phyloP scores from a whole-genome alignment of 2,797 vertebrate species.

The Pampus argenteus region DNA sequence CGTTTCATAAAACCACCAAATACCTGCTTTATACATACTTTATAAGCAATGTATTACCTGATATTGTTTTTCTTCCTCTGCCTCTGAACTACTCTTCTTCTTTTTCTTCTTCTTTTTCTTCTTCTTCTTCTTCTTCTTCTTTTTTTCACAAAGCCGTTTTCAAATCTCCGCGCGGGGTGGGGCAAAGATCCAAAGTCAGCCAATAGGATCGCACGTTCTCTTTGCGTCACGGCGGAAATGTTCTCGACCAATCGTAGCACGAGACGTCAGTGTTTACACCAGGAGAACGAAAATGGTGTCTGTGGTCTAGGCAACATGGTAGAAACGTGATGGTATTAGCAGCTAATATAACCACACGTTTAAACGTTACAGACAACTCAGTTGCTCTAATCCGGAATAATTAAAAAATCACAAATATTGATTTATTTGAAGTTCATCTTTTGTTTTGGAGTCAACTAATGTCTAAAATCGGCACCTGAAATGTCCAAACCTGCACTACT shows the following conservation, averaged over 20 bases:
- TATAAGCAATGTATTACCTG: slow-evolving; percentile 27
- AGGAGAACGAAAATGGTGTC: slow-evolving; percentile 49
- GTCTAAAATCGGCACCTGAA: neutral
- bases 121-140: neutral
- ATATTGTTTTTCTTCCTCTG: neutral
- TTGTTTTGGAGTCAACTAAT: neutral
- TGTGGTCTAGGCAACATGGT: slow-evolving; percentile 27
- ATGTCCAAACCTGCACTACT: slow-evolving; percentile 79
- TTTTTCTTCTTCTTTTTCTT: slow-evolving; percentile 8
- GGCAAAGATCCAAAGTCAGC: neutral
- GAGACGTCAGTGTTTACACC: slow-evolving; percentile 46
- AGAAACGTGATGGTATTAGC: slow-evolving; percentile 9
- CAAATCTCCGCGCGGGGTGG: slow-evolving; percentile 66
- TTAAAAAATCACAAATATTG: accelerated
- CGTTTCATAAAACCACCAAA: neutral
- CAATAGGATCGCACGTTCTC: slow-evolving; percentile 54
- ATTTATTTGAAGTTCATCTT: accelerated
- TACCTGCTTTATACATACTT: accelerated
- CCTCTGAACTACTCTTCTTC: neutral
- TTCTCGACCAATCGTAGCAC: slow-evolving; percentile 31
- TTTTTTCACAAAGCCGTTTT: slow-evolving; percentile 55
- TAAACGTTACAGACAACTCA: accelerated
- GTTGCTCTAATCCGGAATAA: neutral
- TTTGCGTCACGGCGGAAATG: accelerated
- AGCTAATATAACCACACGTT: too few relatives aligned